phyloP scores from a whole-genome alignment of 2,888 invertebrate genomes.

The Drosophila pseudotalamancana region DNA sequence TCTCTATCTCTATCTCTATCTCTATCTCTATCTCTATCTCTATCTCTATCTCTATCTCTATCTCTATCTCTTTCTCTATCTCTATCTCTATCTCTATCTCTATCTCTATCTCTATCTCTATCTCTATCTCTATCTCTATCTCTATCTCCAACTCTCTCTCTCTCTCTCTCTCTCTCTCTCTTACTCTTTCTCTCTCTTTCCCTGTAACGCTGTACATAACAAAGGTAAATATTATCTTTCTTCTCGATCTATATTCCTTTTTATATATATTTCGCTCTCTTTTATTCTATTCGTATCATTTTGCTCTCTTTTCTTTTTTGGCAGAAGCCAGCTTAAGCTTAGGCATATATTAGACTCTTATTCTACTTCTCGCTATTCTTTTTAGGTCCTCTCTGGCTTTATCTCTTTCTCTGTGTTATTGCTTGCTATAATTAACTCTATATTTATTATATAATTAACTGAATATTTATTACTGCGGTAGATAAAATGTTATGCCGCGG shows the following conservation, averaged over 20 bases:
- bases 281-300: not conserved
- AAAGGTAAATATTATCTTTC: too few relatives aligned
- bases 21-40: not conserved
- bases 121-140: not conserved
- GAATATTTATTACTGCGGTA: constrained; percentile 78
- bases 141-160: not conserved
- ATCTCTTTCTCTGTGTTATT: not conserved
- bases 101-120: too few relatives aligned
- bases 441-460: constrained; percentile 80
- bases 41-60: not conserved
- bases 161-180: not conserved
- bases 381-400: not conserved
- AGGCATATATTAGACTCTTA: not conserved
- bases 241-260: not conserved
- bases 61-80: not conserved
- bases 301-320: not conserved
- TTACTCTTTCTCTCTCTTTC: not conserved
- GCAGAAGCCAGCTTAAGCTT: not conserved
- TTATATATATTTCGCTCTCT: too few relatives aligned
- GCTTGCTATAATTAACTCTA: constrained; percentile 73
- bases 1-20: not conserved
- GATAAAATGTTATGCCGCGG: constrained; percentile 80
- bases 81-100: too few relatives aligned
- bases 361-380: not conserved
- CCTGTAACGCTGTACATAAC: too few relatives aligned